Percentiles rank a stretch among this genome's conserved stretches.
These are phyloP conservation scores for Glossosoma conforme DNA, from an alignment of 1,140 invertebrate species.

Conservation along the genomic window DNA sequence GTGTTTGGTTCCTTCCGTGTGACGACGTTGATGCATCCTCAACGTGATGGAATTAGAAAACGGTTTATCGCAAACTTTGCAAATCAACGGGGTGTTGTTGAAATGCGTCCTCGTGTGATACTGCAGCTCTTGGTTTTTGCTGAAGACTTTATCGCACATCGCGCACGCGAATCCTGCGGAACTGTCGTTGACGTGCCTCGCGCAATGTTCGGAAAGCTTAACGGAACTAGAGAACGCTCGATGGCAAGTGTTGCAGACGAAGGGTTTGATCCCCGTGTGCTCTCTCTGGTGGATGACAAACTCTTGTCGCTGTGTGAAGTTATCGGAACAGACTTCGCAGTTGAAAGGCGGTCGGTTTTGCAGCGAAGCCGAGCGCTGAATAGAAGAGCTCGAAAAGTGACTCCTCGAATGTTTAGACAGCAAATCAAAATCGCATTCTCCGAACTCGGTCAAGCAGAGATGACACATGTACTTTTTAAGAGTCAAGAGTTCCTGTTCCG, in stretches of 20 bases:
- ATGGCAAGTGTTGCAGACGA: constrained; percentile 23
- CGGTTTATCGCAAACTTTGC: constrained; percentile 16
- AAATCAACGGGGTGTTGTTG: constrained; percentile 1
- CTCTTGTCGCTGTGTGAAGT: constrained; percentile 8
- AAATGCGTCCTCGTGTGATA: constrained; percentile 12
- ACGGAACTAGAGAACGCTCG: constrained; percentile 3
- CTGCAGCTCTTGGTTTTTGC: constrained; percentile 13
- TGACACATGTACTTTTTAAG: constrained; percentile 23
- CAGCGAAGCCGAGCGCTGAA: neutral
- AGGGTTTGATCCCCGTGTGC: constrained; percentile 24
- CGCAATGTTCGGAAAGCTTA: constrained; percentile 8
- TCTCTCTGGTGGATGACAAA: constrained; percentile 24
- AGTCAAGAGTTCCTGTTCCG: constrained; percentile 12
- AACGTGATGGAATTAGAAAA: constrained; percentile 17
- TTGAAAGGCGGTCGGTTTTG: constrained; percentile 13
- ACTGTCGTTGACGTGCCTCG: neutral
- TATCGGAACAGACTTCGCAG: constrained; percentile 18
- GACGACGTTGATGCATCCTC: constrained; percentile 17
- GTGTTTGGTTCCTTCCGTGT: constrained; percentile 10
- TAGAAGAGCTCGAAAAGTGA: constrained; percentile 6
- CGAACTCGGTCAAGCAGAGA: constrained; percentile 18
- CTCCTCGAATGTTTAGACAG: constrained; percentile 7
- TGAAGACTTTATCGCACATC: constrained; percentile 14
- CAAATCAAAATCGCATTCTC: constrained; percentile 7
- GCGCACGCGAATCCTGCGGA: neutral